Evolutionary conservation across 2,888 invertebrate genomes (phyloP).

Genomic region (Rhyacophila evoluta): DNA sequence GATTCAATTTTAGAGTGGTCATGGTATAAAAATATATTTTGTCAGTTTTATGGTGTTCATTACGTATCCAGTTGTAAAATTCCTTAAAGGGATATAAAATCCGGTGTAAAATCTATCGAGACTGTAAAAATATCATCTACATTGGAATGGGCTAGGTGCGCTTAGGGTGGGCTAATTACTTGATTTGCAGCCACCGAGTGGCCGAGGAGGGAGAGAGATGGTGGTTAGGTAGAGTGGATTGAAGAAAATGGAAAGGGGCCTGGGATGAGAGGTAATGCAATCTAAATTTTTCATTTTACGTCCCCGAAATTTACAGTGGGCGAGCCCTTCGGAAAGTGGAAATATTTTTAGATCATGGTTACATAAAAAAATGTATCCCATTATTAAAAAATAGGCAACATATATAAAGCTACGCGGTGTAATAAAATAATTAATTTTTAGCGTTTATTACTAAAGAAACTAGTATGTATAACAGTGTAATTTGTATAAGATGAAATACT

Average conservation of each 20-base stretch:
- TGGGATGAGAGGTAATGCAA: conserved; percentile 62
- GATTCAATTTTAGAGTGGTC: too few species aligned
- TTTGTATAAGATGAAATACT: too few species aligned
- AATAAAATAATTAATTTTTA: too few species aligned
- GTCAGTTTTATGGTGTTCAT: too few species aligned
- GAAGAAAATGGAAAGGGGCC: conserved; percentile 27
- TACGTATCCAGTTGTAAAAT: conserved; percentile 26
- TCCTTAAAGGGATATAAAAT: conserved; percentile 25
- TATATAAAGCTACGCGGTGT: too few species aligned
- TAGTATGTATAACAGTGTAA: too few species aligned
- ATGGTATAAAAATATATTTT: too few species aligned
- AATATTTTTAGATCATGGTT: conserved; percentile 6
- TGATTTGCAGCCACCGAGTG: conserved; percentile 64
- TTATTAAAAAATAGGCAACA: too few species aligned
- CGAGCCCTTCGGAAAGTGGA: background rate
- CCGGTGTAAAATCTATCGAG: background rate
- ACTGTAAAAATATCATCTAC: conserved; percentile 41
- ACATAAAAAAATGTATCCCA: background rate
- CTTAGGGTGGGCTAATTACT: conserved; percentile 65
- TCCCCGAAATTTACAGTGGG: conserved; percentile 55
- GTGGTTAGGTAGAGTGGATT: conserved; percentile 23
- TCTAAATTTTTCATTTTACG: conserved; percentile 66
- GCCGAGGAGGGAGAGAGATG: background rate
- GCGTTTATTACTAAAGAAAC: too few species aligned
- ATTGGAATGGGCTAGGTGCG: conserved; percentile 52